These are phyloP conservation scores for Irena cyanogastra DNA, from an alignment of 2,113 vertebrate species.

Conservation along the genomic window DNA sequence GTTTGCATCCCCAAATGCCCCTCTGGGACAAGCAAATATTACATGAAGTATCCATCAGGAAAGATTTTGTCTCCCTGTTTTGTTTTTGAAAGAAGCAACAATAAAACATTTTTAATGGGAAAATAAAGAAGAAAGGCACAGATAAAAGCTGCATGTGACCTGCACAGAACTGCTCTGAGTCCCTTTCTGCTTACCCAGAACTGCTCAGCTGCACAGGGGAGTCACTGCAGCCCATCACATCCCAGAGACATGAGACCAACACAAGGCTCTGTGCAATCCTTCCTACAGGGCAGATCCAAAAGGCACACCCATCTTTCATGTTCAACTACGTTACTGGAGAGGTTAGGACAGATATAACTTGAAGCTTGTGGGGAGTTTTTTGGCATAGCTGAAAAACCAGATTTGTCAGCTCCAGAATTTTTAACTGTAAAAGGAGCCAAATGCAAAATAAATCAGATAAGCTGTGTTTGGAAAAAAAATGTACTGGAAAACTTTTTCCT, in stretches of 20 bases:
- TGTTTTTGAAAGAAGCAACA: not conserved
- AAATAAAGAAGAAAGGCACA: not conserved
- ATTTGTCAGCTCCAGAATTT: not conserved
- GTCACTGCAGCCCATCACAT: not conserved
- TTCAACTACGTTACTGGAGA: not conserved
- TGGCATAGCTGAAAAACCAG: not conserved
- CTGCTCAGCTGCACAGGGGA: not conserved
- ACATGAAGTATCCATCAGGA: rapidly evolving
- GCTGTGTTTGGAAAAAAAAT: not conserved
- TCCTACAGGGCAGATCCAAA: not conserved
- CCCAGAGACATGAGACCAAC: not conserved
- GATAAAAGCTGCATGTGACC: not conserved
- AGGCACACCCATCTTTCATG: not conserved
- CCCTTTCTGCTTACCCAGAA: not conserved
- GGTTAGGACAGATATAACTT: not conserved
- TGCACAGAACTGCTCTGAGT: not conserved
- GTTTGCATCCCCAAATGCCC: not conserved
- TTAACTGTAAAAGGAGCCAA: not conserved
- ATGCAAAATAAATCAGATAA: not conserved
- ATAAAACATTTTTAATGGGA: not conserved
- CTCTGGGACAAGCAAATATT: not conserved
- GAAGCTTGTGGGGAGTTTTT: not conserved
- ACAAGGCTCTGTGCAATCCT: not conserved
- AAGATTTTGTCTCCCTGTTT: not conserved
- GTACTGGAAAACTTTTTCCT: not conserved